Evolutionary conservation across 2,888 invertebrate species (phyloP).

Genomic region (Lasius fuliginosus): DNA sequence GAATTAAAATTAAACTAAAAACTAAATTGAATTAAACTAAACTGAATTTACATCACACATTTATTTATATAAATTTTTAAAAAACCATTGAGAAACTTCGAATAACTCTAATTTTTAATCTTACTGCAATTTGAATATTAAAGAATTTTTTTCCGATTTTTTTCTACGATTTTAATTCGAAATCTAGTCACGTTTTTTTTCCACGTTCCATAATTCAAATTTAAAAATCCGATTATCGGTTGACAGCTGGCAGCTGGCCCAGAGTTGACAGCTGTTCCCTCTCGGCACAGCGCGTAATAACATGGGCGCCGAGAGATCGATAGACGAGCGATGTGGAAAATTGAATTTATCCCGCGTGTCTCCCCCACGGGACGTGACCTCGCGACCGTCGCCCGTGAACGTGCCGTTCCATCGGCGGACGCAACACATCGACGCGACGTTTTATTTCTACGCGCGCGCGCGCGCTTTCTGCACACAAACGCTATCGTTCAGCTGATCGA

Average conservation of each 20-base stretch:
- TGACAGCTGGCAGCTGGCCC: not conserved
- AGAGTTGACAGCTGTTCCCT: not conserved
- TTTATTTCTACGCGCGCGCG: not conserved
- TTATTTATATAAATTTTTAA: too few relatives aligned
- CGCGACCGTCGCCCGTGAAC: not conserved
- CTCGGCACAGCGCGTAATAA: constrained; percentile 62
- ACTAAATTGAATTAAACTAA: too few relatives aligned
- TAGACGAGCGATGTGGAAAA: constrained; percentile 75
- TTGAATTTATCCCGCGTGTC: constrained; percentile 64
- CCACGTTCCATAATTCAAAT: not conserved
- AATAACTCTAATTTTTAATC: too few relatives aligned
- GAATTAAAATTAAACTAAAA: too few relatives aligned
- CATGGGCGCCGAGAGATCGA: constrained; percentile 80
- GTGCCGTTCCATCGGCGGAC: not conserved
- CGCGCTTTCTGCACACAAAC: constrained; percentile 1
- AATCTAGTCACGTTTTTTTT: too few relatives aligned
- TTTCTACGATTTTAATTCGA: not conserved
- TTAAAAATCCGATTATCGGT: not conserved
- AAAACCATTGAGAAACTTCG: too few relatives aligned
- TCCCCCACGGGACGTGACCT: constrained; percentile 5
- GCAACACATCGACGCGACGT: not conserved
- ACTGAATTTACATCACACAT: too few relatives aligned
- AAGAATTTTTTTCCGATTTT: too few relatives aligned
- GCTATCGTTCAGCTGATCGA: constrained; percentile 42
- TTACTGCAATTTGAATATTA: too few relatives aligned